Evolutionary conservation across 2,888 invertebrate genomes (phyloP).

Genomic region (Autographa gamma): DNA sequence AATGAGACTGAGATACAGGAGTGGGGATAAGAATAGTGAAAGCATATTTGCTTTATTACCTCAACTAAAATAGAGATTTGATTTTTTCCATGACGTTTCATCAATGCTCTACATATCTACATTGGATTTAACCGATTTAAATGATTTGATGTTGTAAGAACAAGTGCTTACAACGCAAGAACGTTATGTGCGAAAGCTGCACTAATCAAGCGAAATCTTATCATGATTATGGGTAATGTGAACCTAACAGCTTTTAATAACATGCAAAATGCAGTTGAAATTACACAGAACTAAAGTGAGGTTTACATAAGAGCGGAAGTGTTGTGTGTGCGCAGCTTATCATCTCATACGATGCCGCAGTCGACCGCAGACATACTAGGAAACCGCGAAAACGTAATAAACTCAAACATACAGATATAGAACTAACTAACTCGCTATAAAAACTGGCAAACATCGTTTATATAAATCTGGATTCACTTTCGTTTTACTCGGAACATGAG

Average conservation of each 20-base stretch:
- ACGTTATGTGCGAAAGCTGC: conserved; percentile 18
- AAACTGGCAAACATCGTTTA: background rate
- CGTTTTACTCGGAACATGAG: background rate
- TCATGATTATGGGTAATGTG: conserved; percentile 31
- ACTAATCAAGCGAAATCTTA: conserved; percentile 33
- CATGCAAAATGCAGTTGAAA: conserved; percentile 39
- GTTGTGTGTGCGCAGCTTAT: conserved; percentile 31
- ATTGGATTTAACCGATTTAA: conserved; percentile 16
- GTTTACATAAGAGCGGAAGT: conserved; percentile 54
- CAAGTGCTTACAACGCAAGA: background rate
- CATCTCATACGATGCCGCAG: conserved; percentile 19
- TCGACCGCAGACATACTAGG: conserved; percentile 46
- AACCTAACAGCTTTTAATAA: conserved; percentile 38
- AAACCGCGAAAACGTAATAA: conserved; percentile 49
- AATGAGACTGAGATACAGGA: conserved; percentile 66
- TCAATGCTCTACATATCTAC: conserved; percentile 23
- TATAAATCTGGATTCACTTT: background rate
- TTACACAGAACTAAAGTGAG: conserved; percentile 32
- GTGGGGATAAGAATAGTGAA: conserved; percentile 66
- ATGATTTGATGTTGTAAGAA: background rate
- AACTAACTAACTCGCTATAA: conserved; percentile 14
- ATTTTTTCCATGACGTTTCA: conserved; percentile 53
- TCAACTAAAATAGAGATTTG: conserved; percentile 59
- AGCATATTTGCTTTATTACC: conserved; percentile 66
- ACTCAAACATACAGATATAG: conserved; percentile 27